Base-by-base conservation (phyloP, 2,113 vertebrate genomes). In the Tricholaema leucomelas region DNA sequence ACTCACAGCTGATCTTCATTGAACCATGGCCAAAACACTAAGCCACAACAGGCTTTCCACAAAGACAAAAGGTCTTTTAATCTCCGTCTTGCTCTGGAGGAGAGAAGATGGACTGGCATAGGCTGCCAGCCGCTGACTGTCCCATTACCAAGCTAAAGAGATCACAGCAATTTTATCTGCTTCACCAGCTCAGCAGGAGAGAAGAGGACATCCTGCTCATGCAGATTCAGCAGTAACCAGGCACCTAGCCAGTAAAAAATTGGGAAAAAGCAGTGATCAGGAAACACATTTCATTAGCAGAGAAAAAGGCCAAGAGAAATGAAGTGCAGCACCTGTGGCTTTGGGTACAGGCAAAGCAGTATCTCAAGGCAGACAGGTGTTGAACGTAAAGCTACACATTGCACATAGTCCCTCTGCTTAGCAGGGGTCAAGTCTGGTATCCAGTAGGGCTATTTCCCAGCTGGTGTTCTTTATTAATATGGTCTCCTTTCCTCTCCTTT, bases 261-360 rank as follows among this genome's bases (percentile, higher is more conserved):
- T 7, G 4, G 64, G 64, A 88, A 93, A 94, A 48, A 94, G 84
- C 88, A 87, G 50, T n/a, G 80, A 94, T 95, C 79, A 87, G 88
- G 24, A 93, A 88, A 93, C 63, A 75, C 38, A 81, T 85, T 93
- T 96, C 72, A 81, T 74, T 93, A 90, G 35, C 35, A 78, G 64
- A 91, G 81, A 88, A 96, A 96, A 96, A 95, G 82, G 82, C 86
- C 71, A 91, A 74, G 64, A 78, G 75, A 93, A 96, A 94, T 56
- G 44, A 80, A 92, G 82, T 72, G 81, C 71, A 94, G 8, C 82
- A 87, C 27, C 67, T 72, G 70, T 36, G 56, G 81, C 82, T 82
- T 52, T 79, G 59, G 48, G 46, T 79, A 72, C 20, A 36, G 59
- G 56, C 48, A 87, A 70, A 82, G 66, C 56, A 28, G 4, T 64